Evolutionary conservation across 2,888 invertebrate species (phyloP).

Genomic region (Spatulosminthurus flaviceps): DNA sequence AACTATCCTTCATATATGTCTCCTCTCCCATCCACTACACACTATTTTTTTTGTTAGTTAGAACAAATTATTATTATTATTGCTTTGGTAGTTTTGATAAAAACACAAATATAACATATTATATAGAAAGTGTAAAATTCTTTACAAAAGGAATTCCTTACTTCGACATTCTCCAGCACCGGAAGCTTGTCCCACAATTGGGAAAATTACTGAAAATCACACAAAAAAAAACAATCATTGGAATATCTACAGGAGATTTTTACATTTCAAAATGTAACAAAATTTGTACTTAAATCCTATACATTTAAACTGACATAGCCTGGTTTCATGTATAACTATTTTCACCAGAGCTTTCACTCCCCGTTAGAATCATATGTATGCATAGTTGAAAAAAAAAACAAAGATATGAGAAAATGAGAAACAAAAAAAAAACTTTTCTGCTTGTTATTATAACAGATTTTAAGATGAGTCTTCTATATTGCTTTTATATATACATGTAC

Average conservation of each 20-base stretch:
- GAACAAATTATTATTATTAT: too few relatives aligned
- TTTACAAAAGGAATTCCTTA: conserved; percentile 52
- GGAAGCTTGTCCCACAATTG: conserved; percentile 61
- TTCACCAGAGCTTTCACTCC: not conserved
- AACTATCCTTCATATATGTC: too few relatives aligned
- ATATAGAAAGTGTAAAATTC: conserved; percentile 18
- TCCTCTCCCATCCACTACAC: too few relatives aligned
- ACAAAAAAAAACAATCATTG: conserved; percentile 2
- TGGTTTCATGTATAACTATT: too few relatives aligned
- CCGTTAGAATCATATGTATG: not conserved
- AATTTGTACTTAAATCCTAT: too few relatives aligned
- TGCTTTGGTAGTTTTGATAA: too few relatives aligned
- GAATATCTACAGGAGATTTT: too few relatives aligned
- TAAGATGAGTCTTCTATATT: not conserved
- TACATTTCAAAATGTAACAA: too few relatives aligned
- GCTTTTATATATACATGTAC: too few relatives aligned
- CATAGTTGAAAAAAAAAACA: not conserved
- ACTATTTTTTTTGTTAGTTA: too few relatives aligned
- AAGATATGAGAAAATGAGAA: not conserved
- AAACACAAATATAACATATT: too few relatives aligned
- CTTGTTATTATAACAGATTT: conserved; percentile 3
- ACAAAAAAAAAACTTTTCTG: not conserved
- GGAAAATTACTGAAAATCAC: conserved; percentile 60
- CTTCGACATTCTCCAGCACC: conserved; percentile 63
- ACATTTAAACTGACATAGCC: too few relatives aligned